Evolutionary conservation across 2,113 vertebrate species (phyloP).

Genomic region (Dascyllus trimaculatus): DNA sequence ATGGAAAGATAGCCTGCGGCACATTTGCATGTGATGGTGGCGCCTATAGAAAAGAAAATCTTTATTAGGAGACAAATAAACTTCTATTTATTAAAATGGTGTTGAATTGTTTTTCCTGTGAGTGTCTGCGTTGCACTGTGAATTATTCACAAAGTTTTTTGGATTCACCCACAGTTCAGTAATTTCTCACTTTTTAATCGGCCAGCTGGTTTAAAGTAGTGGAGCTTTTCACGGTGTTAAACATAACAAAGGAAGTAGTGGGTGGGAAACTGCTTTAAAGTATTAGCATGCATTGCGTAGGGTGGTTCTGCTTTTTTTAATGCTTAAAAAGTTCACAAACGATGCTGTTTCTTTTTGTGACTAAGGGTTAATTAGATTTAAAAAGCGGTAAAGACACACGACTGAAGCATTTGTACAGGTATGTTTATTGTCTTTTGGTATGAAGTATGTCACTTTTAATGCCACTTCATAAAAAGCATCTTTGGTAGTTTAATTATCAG

Average conservation of each 20-base stretch:
- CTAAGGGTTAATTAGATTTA: constrained; percentile 14
- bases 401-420: constrained; percentile 10
- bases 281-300: constrained; percentile 2
- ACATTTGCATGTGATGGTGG: background rate
- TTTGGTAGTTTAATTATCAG: constrained; percentile 17
- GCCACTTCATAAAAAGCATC: background rate
- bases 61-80: background rate
- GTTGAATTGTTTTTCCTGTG: constrained; percentile 7
- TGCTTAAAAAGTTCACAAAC: background rate
- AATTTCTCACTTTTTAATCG: constrained; percentile 19
- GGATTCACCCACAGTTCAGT: background rate
- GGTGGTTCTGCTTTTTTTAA: background rate
- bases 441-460: constrained; percentile 23
- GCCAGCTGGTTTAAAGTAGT: constrained; percentile 6
- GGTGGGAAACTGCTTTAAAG: background rate
- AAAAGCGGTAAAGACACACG: background rate
- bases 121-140: background rate
- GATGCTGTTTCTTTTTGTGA: background rate
- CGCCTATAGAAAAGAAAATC: constrained; percentile 14
- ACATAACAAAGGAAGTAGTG: constrained; percentile 42
- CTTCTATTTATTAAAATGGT: background rate
- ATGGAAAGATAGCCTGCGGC: constrained; percentile 30
- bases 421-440: constrained; percentile 16
- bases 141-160: background rate
- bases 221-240: background rate